Evolutionary conservation across 2,888 invertebrate genomes (phyloP), one percentile per base, ranked within the genome.

Genomic region (Atherix ibis): DNA sequence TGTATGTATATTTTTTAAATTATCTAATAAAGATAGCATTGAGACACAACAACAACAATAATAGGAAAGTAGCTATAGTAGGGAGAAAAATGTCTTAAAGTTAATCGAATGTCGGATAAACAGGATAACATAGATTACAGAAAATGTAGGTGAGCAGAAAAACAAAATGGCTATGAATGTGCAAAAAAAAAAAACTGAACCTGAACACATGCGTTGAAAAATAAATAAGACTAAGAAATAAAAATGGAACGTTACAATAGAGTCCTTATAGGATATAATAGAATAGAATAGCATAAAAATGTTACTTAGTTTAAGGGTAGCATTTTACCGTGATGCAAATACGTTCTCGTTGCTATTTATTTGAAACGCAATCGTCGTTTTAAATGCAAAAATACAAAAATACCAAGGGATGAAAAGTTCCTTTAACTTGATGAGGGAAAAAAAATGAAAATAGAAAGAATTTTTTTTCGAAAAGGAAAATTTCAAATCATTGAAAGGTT

Each of bases 21-120:
- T n/a, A n/a, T n/a, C n/a, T n/a, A n/a, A n/a, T n/a, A n/a, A n/a
- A n/a, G n/a, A n/a, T n/a, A n/a, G n/a, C n/a, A n/a, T n/a, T n/a
- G n/a, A n/a, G n/a, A n/a, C n/a, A n/a, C n/a, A n/a, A n/a, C n/a
- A n/a, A n/a, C n/a, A n/a, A n/a, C n/a, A n/a, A n/a, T n/a, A n/a
- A n/a, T n/a, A n/a, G n/a, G n/a, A n/a, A n/a, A n/a, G n/a, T n/a
- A n/a, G n/a, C n/a, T n/a, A n/a, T n/a, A n/a, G n/a, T n/a, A n/a
- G n/a, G n/a, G n/a, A 22, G 27, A 12, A 14, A 16, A 2, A 13
- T 14, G 15, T 28, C 28, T 15, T 2, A 15, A 28, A 28, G 28
- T 28, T 28, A 28, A 28, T 28, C 28, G 28, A 28, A 28, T 28
- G 28, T 28, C 28, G 15, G 28, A 28, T 28, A 14, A 28, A 16